phyloP scores from a whole-genome alignment of 2,113 vertebrate genomes.

The Capra hircus region DNA sequence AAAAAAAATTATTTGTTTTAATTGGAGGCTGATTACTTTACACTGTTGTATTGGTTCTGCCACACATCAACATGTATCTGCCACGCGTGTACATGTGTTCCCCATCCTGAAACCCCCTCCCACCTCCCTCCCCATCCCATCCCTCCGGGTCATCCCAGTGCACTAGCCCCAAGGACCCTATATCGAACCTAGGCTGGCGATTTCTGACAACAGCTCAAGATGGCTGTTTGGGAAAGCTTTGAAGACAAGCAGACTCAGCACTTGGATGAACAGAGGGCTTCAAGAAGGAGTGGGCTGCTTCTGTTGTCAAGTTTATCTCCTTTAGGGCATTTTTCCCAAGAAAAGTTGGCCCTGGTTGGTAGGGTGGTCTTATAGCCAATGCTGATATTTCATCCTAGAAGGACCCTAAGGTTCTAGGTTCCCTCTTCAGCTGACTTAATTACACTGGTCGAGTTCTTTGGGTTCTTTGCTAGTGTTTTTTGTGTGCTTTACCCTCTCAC shows the following conservation, averaged over 20 bases:
- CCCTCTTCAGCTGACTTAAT: neutral
- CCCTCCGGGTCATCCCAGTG: too few species aligned
- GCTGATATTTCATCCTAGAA: neutral
- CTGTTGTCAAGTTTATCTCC: neutral
- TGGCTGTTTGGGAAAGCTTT: neutral
- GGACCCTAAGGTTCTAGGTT: neutral
- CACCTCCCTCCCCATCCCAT: too few species aligned
- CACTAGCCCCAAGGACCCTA: too few species aligned
- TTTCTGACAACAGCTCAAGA: neutral
- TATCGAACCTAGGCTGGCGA: too few species aligned
- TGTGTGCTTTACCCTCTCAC: neutral
- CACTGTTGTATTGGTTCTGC: too few species aligned
- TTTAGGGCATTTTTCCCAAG: neutral
- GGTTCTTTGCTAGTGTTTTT: conserved; percentile 8
- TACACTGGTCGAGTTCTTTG: neutral
- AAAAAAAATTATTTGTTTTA: too few species aligned
- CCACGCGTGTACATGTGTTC: accelerated
- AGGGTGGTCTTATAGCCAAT: neutral
- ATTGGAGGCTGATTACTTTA: too few species aligned
- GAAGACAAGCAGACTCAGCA: neutral
- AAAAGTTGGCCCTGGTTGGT: neutral
- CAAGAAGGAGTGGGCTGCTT: neutral
- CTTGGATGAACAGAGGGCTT: neutral
- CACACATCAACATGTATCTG: too few species aligned
- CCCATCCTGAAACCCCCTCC: too few species aligned